phyloP scores from a whole-genome alignment of 2,113 vertebrate species.

The Bagarius yarrelli region DNA sequence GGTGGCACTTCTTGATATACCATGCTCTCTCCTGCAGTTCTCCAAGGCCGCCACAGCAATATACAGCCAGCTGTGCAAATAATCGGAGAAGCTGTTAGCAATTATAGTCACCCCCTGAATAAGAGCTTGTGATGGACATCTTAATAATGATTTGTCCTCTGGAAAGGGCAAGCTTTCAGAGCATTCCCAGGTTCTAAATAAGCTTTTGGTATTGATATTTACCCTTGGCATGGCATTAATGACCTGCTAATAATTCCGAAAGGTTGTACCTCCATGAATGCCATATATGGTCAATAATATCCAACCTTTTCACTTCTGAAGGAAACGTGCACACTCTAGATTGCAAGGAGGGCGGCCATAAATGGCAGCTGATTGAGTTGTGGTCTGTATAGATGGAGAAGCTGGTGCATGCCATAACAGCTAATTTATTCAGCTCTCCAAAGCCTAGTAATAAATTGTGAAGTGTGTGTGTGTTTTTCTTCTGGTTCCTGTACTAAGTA shows the following conservation, averaged over 20 bases:
- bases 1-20: conserved; percentile 31
- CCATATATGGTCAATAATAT: conserved; percentile 49
- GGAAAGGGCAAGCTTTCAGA: conserved; percentile 53
- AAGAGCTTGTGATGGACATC: conserved; percentile 51
- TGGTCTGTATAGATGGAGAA: conserved; percentile 58
- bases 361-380: conserved; percentile 63
- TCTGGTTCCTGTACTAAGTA: conserved; percentile 74
- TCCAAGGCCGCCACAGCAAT: conserved; percentile 49
- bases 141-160: conserved; percentile 57
- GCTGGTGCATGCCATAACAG: conserved; percentile 58
- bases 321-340: conserved; percentile 5
- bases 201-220: conserved; percentile 57
- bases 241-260: conserved; percentile 57
- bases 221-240: conserved; percentile 51
- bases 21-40: conserved; percentile 47
- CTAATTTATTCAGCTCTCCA: conserved; percentile 70
- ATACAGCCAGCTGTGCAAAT: conserved; percentile 58
- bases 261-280: conserved; percentile 46
- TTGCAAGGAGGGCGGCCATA: conserved; percentile 59
- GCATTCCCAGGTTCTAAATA: conserved; percentile 51
- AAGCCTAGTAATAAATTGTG: conserved; percentile 74
- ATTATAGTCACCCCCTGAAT: conserved; percentile 50
- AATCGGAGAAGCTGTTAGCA: conserved; percentile 53
- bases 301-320: conserved; percentile 47
- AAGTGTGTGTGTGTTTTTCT: conserved; percentile 45